These are phyloP conservation scores for Vespertilio murinus DNA, from an alignment of 2,797 vertebrate species.

Conservation along the genomic window DNA sequence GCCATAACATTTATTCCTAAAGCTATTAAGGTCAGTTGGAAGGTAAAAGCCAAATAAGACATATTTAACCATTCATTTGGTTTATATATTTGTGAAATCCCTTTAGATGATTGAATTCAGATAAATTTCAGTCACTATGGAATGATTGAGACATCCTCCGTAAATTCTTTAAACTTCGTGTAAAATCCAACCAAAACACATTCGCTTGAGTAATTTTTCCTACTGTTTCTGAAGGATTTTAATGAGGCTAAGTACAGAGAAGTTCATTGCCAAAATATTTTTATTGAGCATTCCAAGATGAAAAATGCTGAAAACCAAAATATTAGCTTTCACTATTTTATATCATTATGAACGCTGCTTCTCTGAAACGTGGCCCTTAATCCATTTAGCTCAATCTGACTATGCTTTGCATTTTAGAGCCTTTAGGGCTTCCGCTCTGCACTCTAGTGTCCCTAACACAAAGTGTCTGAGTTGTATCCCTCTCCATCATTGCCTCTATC, in stretches of 20 bases:
- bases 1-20: neutral
- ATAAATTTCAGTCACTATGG: neutral
- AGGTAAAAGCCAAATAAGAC: neutral
- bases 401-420: neutral
- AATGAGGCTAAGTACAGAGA: neutral
- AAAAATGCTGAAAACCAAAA: neutral
- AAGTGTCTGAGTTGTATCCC: neutral
- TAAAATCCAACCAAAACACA: neutral
- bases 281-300: neutral
- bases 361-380: neutral
- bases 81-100: neutral
- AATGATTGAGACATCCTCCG: neutral
- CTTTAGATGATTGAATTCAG: constrained; percentile 4
- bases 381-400: neutral
- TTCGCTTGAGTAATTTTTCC: neutral
- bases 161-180: neutral
- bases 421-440: neutral
- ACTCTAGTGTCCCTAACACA: neutral
- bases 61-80: neutral
- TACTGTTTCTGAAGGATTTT: neutral
- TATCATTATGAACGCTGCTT: neutral
- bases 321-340: neutral
- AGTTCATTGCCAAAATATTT: neutral
- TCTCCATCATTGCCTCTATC: neutral
- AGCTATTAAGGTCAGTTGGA: neutral